Evolutionary conservation across 2,888 invertebrate species (phyloP).

Genomic region (Congeria kusceri): DNA sequence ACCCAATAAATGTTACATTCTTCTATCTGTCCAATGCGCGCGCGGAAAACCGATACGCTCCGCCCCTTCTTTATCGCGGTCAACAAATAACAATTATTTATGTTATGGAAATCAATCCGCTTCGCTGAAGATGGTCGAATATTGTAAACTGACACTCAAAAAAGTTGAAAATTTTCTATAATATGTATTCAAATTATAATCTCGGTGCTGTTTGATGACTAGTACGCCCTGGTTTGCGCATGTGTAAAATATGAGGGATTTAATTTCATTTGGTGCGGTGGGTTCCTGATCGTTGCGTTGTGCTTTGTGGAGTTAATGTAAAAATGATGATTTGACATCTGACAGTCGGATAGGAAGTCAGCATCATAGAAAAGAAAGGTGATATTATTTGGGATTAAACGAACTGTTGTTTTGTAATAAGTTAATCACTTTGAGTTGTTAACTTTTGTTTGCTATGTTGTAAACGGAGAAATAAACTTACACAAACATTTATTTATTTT

Average conservation of each 20-base stretch:
- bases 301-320: constrained; percentile 8
- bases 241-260: constrained; percentile 20
- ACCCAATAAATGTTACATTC: constrained; percentile 3
- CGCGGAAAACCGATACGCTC: constrained; percentile 6
- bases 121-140: constrained; percentile 55
- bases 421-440: no score
- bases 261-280: constrained; percentile 3
- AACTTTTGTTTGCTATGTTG: no score
- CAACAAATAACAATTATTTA: constrained; percentile 54
- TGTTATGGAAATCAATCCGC: constrained; percentile 45
- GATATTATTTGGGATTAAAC: no score
- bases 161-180: constrained; percentile 32
- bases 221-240: constrained; percentile 29
- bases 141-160: constrained; percentile 36
- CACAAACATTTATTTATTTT: no score
- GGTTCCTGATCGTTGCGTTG: constrained; percentile 1
- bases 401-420: no score
- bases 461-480: no score
- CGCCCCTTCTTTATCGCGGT: constrained; percentile 39
- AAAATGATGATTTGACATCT: constrained; percentile 20
- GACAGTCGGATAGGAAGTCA: neutral
- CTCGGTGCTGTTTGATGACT: neutral
- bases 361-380: neutral
- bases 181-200: constrained; percentile 39
- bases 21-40: neutral